These are phyloP conservation scores for Paragorgia papillata DNA, from an alignment of 92 coral and sea anemone species.

Conservation along the genomic window DNA sequence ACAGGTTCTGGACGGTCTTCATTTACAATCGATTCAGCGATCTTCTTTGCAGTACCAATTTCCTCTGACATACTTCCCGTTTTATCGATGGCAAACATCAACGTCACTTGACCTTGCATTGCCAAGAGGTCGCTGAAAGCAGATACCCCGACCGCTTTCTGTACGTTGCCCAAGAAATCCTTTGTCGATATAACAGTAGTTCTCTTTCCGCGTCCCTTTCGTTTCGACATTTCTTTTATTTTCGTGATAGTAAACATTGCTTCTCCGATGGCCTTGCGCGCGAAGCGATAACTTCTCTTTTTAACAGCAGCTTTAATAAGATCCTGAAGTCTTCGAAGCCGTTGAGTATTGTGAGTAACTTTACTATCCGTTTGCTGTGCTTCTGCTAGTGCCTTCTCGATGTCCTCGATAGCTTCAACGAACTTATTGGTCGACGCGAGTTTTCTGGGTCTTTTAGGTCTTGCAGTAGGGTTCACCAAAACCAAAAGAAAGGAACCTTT, in stretches of 20 bases:
- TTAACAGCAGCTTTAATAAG: conserved; percentile 65
- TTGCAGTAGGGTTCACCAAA: not conserved
- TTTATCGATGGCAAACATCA: conserved; percentile 68
- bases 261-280: conserved; percentile 74
- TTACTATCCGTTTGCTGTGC: conserved; percentile 60
- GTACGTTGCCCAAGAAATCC: conserved; percentile 52
- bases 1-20: conserved; percentile 54
- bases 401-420: conserved; percentile 71
- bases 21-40: conserved; percentile 58
- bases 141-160: conserved; percentile 45
- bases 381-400: conserved; percentile 71
- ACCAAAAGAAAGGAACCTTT: not conserved
- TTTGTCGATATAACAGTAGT: conserved; percentile 31
- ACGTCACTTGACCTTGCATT: conserved; percentile 76
- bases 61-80: conserved; percentile 71
- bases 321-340: conserved; percentile 48
- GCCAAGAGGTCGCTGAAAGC: conserved; percentile 63
- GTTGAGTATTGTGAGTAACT: conserved; percentile 19
- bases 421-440: conserved; percentile 70
- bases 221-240: conserved; percentile 10
- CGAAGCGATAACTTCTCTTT: conserved; percentile 71
- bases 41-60: conserved; percentile 61
- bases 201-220: conserved; percentile 41
- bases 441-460: not conserved
- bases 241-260: conserved; percentile 59